Conservation (phyloP, 2,888 invertebrate genomes). For the Nomada lathburiana region DNA sequence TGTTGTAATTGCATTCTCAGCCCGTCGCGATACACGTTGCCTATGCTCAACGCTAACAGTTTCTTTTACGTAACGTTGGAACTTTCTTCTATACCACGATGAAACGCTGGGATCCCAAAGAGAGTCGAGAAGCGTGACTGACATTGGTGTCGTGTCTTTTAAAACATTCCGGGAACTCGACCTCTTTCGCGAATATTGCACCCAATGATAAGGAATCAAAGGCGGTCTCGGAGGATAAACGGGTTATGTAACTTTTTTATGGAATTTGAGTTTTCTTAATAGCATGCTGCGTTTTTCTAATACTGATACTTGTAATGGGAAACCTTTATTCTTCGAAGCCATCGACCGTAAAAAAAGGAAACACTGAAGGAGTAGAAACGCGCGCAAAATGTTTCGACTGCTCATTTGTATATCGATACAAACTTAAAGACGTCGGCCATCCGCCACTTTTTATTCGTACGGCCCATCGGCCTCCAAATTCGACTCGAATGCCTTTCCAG, state of each 20-base stretch:
- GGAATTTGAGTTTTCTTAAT: too few relatives aligned
- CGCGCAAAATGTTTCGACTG: neutral
- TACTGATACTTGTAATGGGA: too few relatives aligned
- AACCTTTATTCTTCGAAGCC: neutral
- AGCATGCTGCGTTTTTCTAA: too few relatives aligned
- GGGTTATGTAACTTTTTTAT: too few relatives aligned
- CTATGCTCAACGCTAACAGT: neutral
- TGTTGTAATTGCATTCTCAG: neutral
- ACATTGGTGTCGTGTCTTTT: neutral
- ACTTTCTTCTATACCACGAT: conserved; percentile 3
- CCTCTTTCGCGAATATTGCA: neutral
- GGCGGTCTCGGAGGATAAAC: too few relatives aligned
- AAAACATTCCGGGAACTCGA: neutral
- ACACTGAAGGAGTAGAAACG: too few relatives aligned
- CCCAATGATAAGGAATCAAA: neutral
- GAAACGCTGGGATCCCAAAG: neutral
- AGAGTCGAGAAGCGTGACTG: conserved; percentile 1
- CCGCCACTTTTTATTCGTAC: too few relatives aligned
- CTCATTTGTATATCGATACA: neutral
- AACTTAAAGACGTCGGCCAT: too few relatives aligned
- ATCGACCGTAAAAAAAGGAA: too few relatives aligned
- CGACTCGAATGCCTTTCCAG: neutral
- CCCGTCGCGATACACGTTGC: neutral
- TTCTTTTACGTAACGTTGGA: conserved; percentile 39
- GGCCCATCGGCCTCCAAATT: neutral